A percentile compares a stretch with the other conserved stretches of the same genome.
Conservation (phyloP, 2,888 invertebrate genomes). For the Drosophila quinaria region DNA sequence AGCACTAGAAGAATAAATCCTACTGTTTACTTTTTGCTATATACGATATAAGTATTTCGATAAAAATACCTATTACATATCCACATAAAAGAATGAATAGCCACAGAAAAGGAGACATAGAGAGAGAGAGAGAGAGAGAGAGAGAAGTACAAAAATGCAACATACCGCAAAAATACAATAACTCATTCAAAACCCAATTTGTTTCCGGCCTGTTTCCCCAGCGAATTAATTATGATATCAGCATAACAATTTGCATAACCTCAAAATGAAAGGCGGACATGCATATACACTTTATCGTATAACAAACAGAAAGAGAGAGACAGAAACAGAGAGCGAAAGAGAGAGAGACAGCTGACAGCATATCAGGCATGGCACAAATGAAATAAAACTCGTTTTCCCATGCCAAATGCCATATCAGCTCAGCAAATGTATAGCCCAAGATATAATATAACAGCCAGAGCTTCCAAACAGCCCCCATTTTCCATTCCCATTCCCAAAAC, state of each 20-base stretch:
- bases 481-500: slow-evolving; percentile 11
- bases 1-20: slow-evolving; percentile 15
- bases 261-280: slow-evolving; percentile 73
- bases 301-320: slow-evolving; percentile 5
- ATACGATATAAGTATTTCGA: neutral
- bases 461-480: slow-evolving; percentile 22
- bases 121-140: neutral
- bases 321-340: neutral
- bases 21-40: slow-evolving; percentile 7
- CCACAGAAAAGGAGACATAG: neutral
- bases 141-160: slow-evolving; percentile 62
- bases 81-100: neutral
- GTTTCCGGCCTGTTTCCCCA: slow-evolving; percentile 79
- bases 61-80: neutral
- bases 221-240: slow-evolving; percentile 82
- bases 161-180: slow-evolving; percentile 75
- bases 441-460: slow-evolving; percentile 68
- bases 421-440: slow-evolving; percentile 75
- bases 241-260: slow-evolving; percentile 81
- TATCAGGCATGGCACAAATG: slow-evolving; percentile 46
- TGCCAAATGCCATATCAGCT: slow-evolving; percentile 76
- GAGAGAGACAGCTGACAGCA: slow-evolving; percentile 22
- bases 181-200: slow-evolving; percentile 81
- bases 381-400: slow-evolving; percentile 75
- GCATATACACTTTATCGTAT: slow-evolving; percentile 8